These are phyloP conservation scores for Balanococcus diminutus DNA, from an alignment of 2,888 invertebrate species.

Conservation along the genomic window DNA sequence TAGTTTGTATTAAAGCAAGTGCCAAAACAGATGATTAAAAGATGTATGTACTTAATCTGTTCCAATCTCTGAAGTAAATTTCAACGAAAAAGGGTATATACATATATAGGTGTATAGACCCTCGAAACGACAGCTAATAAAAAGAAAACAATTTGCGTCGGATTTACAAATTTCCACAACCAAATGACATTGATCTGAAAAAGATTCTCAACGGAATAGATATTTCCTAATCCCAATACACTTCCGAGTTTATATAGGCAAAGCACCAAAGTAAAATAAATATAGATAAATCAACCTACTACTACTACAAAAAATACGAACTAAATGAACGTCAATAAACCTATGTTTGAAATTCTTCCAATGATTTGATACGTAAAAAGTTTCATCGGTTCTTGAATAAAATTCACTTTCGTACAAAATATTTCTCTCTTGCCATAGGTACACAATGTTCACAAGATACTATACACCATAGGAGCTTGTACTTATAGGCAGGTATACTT, in stretches of 20 bases:
- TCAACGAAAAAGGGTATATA: background rate
- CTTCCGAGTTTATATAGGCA: background rate
- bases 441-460: background rate
- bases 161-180: background rate
- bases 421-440: background rate
- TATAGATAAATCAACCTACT: background rate
- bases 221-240: background rate
- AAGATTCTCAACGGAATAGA: background rate
- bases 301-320: background rate
- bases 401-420: background rate
- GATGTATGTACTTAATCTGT: background rate
- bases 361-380: background rate
- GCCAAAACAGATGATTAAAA: background rate
- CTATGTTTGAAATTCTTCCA: background rate
- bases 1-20: background rate
- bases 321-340: background rate
- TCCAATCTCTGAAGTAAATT: background rate
- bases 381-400: background rate
- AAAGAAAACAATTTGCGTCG: background rate
- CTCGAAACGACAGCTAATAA: background rate
- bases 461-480: background rate
- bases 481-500: no score
- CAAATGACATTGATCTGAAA: background rate
- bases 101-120: background rate
- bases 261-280: background rate